Conservation (phyloP, 2,113 vertebrate genomes). For the Oncorhynchus keta region DNA sequence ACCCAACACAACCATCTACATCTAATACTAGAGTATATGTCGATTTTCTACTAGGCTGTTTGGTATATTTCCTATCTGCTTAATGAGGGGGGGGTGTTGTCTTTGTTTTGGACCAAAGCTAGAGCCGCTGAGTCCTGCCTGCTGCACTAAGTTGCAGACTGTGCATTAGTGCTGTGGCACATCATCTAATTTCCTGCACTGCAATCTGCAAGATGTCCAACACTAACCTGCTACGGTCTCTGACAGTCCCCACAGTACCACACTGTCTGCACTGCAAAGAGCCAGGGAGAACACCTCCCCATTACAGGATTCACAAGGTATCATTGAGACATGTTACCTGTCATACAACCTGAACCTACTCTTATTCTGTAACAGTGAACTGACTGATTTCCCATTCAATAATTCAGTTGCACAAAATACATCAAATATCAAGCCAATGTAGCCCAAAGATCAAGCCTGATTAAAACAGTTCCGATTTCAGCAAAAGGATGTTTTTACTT, state of each 20-base stretch:
- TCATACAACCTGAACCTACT: not conserved
- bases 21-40: not conserved
- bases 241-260: constrained; percentile 16
- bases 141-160: constrained; percentile 49
- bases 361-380: not conserved
- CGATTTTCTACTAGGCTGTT: not conserved
- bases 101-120: not conserved
- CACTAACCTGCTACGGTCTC: constrained; percentile 47
- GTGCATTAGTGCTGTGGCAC: constrained; percentile 59
- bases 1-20: not conserved
- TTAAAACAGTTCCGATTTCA: not conserved
- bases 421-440: constrained; percentile 17
- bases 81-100: too few species aligned
- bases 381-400: not conserved
- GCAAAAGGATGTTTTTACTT: not conserved
- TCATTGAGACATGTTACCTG: not conserved
- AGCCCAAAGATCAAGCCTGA: not conserved
- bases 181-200: constrained; percentile 74
- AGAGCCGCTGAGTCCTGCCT: constrained; percentile 36
- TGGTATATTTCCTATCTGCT: not conserved
- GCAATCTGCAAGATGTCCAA: constrained; percentile 50
- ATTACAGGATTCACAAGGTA: not conserved
- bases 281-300: not conserved
- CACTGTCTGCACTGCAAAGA: not conserved
- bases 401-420: not conserved